Evolutionary conservation across 1,140 invertebrate genomes (phyloP).

Genomic region (Caerostris extrusa): DNA sequence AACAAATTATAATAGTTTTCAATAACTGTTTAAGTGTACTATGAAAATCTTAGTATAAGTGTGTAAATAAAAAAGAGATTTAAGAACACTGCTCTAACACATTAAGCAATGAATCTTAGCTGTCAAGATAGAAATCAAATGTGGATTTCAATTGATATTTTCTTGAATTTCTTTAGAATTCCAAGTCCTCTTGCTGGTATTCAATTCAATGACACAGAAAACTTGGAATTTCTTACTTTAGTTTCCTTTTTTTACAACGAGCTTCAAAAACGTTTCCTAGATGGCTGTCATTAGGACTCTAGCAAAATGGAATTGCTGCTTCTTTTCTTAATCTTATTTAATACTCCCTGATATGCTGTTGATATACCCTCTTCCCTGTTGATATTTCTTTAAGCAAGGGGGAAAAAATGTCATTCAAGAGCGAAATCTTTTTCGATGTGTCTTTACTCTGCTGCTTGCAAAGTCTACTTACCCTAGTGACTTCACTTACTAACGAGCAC

Average conservation of each 20-base stretch:
- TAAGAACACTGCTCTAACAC: neutral
- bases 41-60: too few relatives aligned
- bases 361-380: conserved; percentile 7
- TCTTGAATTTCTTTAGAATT: neutral
- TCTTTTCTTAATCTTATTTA: conserved; percentile 29
- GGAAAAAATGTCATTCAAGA: neutral
- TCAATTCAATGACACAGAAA: neutral
- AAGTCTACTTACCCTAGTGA: conserved; percentile 45
- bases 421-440: conserved; percentile 41
- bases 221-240: neutral
- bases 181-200: neutral
- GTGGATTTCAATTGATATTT: too few relatives aligned
- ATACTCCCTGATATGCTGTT: conserved; percentile 29
- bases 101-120: too few relatives aligned
- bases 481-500: conserved; percentile 69
- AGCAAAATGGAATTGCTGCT: neutral
- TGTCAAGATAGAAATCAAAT: too few relatives aligned
- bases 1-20: too few relatives aligned
- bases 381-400: neutral
- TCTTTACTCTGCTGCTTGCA: neutral
- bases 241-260: neutral
- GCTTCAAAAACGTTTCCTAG: conserved; percentile 1
- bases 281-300: conserved; percentile 11
- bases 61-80: neutral
- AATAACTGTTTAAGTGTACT: too few relatives aligned